Evolutionary conservation across 2,113 vertebrate species (phyloP), one percentile per base, ranked within the genome.

Genomic region (Xyliphius kryptos): DNA sequence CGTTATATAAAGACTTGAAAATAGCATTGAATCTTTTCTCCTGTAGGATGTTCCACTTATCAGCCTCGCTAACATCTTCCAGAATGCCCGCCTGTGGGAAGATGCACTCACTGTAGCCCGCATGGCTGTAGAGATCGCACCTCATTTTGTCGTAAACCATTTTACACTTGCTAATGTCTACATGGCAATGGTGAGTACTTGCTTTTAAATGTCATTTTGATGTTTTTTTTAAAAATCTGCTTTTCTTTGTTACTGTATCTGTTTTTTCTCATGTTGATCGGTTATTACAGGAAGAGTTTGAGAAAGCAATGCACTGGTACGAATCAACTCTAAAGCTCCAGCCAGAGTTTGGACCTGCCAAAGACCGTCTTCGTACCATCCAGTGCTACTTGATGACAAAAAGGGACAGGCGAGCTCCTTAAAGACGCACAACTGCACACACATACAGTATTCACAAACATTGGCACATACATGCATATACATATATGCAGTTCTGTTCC

Each of bases 141-240:
- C 96, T 0, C 94, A 97, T 79, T 98, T 98, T 0, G 94, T 97
- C 0, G 95, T 97, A 40, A 98, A 97, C 82, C 96, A 99, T 77
- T 98, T 98, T 76, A 99, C 96, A 0, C 87, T 98, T 38, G 96
- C 94, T 69, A 99, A 99, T 6, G 95, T 98, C 77, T 99, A 97
- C 2, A 91, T 99, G 74, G 93, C 95, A 1, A 99, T 98, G 96
- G 96, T 98, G 79, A 91, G 79, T 43, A 14, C 5, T 46, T 5
- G n/a, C n/a, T n/a, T n/a, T n/a, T n/a, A n/a, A n/a, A 9, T 2
- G 14, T 9, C 48, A 41, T 11, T 49, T n/a, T n/a, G n/a, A n/a
- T n/a, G n/a, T n/a, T n/a, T n/a, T n/a, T n/a, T n/a, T n/a, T n/a
- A n/a, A n/a, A n/a, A n/a, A n/a, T n/a, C n/a, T n/a, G n/a, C n/a